Base-by-base conservation (phyloP, 37 sponge, comb jelly and placozoan genomes). In the Halichondria panicea region DNA sequence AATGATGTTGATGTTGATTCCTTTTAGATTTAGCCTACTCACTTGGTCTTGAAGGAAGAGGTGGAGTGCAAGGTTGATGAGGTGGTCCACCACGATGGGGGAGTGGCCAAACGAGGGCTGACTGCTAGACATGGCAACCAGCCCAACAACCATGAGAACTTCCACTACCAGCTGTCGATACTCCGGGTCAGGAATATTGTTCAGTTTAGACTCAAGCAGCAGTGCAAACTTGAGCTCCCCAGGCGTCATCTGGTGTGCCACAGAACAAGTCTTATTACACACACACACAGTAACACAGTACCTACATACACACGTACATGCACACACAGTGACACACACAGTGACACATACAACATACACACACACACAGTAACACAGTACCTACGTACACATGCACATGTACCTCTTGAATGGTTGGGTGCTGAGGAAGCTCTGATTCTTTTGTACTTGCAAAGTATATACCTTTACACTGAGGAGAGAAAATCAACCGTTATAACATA, bases 211-310 rank as follows among this genome's bases (percentile, higher is more conserved):
- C 66, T 92, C 91, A n/a, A 96, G 77, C 11, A 13, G 55, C 57
- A 93, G 60, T 33, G 97, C 93, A 88, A 96, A 96, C 75, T 96
- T 93, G 45, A 87, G 70, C 56, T 96, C 97, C 7, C 89, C 86
- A 13, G 88, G 70, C 22, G 97, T 96, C 94, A 93, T 96, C 91
- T 94, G 44, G 3, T n/a, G n/a, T n/a, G n/a, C n/a, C n/a, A n/a
- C n/a, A n/a, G n/a, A n/a, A n/a, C n/a, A n/a, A n/a, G n/a, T n/a
- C n/a, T n/a, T n/a, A n/a, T n/a, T n/a, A n/a, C n/a, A n/a, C n/a
- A n/a, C n/a, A n/a, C n/a, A n/a, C n/a, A n/a, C n/a, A n/a, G n/a
- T n/a, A n/a, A n/a, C n/a, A n/a, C n/a, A n/a, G n/a, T n/a, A n/a
- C n/a, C n/a, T n/a, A n/a, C n/a, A n/a, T n/a, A n/a, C n/a, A n/a